Evolutionary conservation across 2,113 vertebrate genomes (phyloP), one percentile per base, ranked within the genome.

Genomic region (Leptobrachium ailaonicum): DNA sequence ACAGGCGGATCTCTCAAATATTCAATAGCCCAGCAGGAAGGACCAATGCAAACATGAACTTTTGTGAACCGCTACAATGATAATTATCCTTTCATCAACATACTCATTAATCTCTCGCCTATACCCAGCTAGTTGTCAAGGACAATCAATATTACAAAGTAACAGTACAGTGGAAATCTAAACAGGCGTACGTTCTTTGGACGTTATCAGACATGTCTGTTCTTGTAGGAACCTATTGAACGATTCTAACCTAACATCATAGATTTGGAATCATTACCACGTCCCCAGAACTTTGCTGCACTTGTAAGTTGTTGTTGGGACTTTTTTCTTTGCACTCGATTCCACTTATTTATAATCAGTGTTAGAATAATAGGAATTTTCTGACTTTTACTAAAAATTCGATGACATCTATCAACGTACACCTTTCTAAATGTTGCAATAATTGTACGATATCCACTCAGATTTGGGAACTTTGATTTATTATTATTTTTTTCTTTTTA

Each of bases 81-180:
- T 58, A 43, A 69, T 82, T 83, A 73, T 76, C 73, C 54, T 66
- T 75, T 41, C 62, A 82, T 56, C 56, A 81, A 66, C 20, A 67
- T 74, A 60, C 13, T 80, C 64, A 78, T 82, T 75, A 87, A 40
- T 3, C 80, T 77, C 82, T 82, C 53, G 44, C 3, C 74, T 75
- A n/a, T 80, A 66, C 82, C 70, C 85, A 71, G 72, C 56, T 56
- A 86, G 58, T 66, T 76, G 62, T 81, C 73, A 83, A 80, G 85
- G 83, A 73, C 75, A 43, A 11, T 74, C 66, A 68, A 80, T 66
- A 80, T 86, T 86, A 71, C 76, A 85, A 80, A 82, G 86, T 72
- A 32, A 69, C 10, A 83, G 56, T 60, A 60, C 56, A 60, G 56
- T 11, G 56, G 13, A 82, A 80, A 68, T 84, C 86, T 66, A 73